Base-by-base conservation (phyloP, 2,888 invertebrate species). In the Pocota personata region DNA sequence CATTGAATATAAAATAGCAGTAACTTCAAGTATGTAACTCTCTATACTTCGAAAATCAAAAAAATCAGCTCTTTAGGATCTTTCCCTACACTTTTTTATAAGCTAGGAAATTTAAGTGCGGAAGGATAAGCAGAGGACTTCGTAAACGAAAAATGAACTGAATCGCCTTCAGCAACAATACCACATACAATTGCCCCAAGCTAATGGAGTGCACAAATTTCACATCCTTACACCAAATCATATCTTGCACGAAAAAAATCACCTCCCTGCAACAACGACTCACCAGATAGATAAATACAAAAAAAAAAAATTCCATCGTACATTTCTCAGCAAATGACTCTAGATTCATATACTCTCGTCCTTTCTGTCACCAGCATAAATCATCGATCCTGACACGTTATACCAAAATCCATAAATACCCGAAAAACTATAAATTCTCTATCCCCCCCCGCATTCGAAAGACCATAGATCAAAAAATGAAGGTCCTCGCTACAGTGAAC, bases 361-460 rank as follows among this genome's bases (percentile, higher is more conserved):
- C 75, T 37, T 37, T 76, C 76, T 76, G 86, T 86, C 86, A 86
- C 72, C 60, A 48, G 48, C 67, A 82, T 86, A 82, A 86, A 86
- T 86, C 86, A 86, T 86, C 67, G 72, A 72, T 67, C 52, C 62
- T 73, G 86, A 82, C 82, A 82, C 60, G 21, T 60, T 57, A 86
- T 82, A 77, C 82, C 76, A 77, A 86, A 86, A 86, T 86, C 86
- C 77, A 82, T 86, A 86, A 86, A 86, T 86, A 86, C 66, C 71
- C 66, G 50, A 84, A 78, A 79, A 69, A 86, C 73, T 71, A 80
- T 80, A 76, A 66, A 80, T 71, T 60, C 69, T n/a, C 37, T 37
- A 72, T 40, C 30, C 60, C 21, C 43, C 40, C 32, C 35, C 60
- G 21, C 58, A 72, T 76, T 86, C 80, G 71, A 77, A 82, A 69